Evolutionary conservation across 37 sponge, comb jelly and placozoan genomes (phyloP).

Genomic region (Oopsacas minuta): DNA sequence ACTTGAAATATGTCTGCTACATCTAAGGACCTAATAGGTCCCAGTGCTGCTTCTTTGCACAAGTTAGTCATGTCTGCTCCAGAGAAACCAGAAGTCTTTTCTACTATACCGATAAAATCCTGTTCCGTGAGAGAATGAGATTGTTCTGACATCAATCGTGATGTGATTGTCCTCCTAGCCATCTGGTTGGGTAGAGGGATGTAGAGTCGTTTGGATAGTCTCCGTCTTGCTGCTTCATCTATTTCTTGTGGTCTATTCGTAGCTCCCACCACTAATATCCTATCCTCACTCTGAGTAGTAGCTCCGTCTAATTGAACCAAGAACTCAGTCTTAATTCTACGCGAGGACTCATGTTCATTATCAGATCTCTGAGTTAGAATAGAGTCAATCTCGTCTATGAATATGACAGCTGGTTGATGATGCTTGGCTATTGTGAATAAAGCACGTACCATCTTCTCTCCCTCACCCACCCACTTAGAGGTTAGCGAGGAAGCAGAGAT

Average conservation of each 20-base stretch:
- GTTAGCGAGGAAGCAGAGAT: slow-evolving; percentile 98
- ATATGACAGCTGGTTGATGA: slow-evolving; percentile 94
- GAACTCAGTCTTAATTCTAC: slow-evolving; percentile 97
- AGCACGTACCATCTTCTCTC: slow-evolving; percentile 98
- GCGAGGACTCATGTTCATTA: slow-evolving; percentile 87
- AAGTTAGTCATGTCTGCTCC: slow-evolving; percentile 90
- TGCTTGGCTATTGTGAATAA: slow-evolving; percentile 88
- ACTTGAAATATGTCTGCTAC: not conserved
- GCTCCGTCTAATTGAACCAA: slow-evolving; percentile 97
- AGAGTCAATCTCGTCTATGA: slow-evolving; percentile 99
- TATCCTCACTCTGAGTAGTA: slow-evolving; percentile 53
- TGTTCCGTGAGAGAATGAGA: slow-evolving; percentile 38
- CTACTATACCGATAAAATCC: slow-evolving; percentile 41
- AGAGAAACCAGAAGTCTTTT: slow-evolving; percentile 74
- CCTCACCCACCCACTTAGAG: slow-evolving; percentile 99
- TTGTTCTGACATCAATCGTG: slow-evolving; percentile 57
- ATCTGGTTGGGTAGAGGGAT: slow-evolving; percentile 83
- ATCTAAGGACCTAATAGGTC: slow-evolving; percentile 68
- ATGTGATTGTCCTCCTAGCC: slow-evolving; percentile 66
- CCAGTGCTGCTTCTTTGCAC: slow-evolving; percentile 89
- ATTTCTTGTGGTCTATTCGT: slow-evolving; percentile 90
- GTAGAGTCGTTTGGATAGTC: slow-evolving; percentile 91
- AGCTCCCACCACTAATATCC: slow-evolving; percentile 58
- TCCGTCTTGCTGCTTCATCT: slow-evolving; percentile 89
- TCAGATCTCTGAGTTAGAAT: slow-evolving; percentile 84